Evolutionary conservation across 2,797 vertebrate species (phyloP), one percentile per base, ranked within the genome.

Genomic region (Sylvia borin): DNA sequence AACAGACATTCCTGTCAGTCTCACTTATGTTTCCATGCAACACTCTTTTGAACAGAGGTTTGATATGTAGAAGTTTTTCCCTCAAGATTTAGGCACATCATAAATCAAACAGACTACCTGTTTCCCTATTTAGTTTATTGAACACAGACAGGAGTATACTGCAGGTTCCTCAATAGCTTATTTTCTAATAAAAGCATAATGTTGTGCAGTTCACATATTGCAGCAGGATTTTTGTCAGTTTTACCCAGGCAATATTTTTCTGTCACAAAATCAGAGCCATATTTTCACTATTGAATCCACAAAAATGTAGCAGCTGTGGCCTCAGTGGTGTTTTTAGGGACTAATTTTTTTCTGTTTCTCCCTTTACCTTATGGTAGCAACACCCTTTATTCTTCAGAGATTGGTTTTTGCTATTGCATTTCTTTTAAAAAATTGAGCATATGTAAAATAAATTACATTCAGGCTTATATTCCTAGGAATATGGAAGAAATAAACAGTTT

Each of bases 91-190:
- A 92, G 91, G 84, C 79, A 79, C 90, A 89, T 95, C 95, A 95
- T 97, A 97, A 98, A 97, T 97, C 97, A 97, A 77, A 84, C 60
- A 95, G 97, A 97, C 91, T 96, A 94, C 79, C 95, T 96, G 84
- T 94, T 93, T 97, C 58, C 88, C 76, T 96, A 14, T 88, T 70
- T 94, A 95, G 88, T 90, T 95, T 95, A 48, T 43, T 90, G 88
- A 82, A 94, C 10, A 48, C 85, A 87, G 83, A 94, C 55, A 92
- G 64, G 73, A 18, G 1, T 61, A 82, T 85, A 51, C 47, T 58
- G 51, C 53, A 84, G 40, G 48, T 76, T 96, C 82, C 72, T 92
- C 73, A 64, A 42, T 7, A 22, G 62, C 50, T 95, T 95, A 80
- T 96, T 96, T 94, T 94, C 84, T 78, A 66, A 77, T 43, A 86